Conservation (phyloP, 2,888 invertebrate genomes). For the Orchesella flavescens region DNA sequence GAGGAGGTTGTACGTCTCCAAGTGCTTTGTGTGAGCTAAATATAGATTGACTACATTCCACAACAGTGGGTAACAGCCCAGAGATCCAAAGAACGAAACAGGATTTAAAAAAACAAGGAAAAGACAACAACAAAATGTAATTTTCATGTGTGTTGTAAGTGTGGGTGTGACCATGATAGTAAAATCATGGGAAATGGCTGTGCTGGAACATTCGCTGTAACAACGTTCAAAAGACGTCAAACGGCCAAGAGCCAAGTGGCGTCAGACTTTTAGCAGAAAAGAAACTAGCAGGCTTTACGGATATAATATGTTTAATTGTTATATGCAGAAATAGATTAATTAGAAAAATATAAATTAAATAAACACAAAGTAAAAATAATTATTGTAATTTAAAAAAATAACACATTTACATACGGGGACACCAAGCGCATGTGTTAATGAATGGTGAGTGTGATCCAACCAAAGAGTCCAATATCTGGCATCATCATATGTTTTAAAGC, state of each 20-base stretch:
- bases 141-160: conserved; percentile 32
- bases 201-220: conserved; percentile 31
- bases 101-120: conserved; percentile 43
- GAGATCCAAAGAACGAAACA: conserved; percentile 17
- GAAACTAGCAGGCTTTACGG: conserved; percentile 51
- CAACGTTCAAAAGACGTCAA: neutral
- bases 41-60: neutral
- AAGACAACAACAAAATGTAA: conserved; percentile 22
- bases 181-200: conserved; percentile 49
- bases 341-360: too few species aligned
- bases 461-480: conserved; percentile 37
- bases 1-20: conserved; percentile 54
- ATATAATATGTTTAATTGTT: conserved; percentile 25
- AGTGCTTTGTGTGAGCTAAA: neutral
- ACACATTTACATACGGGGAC: conserved; percentile 41
- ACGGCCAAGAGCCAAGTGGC: too few species aligned
- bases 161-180: conserved; percentile 47
- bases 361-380: conserved; percentile 23
- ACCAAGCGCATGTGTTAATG: conserved; percentile 29
- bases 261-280: neutral
- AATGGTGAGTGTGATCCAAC: conserved; percentile 36
- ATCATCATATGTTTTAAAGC: conserved; percentile 33
- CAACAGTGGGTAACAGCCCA: conserved; percentile 17
- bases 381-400: conserved; percentile 15
- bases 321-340: conserved; percentile 16